Conservation (phyloP, 2,888 invertebrate genomes). For the Phortica magna region DNA sequence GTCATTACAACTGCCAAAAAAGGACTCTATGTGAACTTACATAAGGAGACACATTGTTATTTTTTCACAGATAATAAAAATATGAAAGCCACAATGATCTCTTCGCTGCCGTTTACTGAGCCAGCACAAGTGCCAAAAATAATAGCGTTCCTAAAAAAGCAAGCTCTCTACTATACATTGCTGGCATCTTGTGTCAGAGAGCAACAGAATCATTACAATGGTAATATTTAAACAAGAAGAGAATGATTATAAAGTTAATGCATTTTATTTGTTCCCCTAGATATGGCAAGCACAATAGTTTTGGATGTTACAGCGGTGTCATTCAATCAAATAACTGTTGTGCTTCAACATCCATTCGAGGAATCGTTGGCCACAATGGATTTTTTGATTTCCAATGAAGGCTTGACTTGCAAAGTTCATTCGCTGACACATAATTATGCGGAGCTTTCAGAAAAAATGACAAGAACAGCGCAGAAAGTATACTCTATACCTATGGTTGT, state of each 20-base stretch:
- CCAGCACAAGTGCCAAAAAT: slow-evolving; percentile 95
- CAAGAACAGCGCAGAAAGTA: slow-evolving; percentile 89
- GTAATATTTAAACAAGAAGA: slow-evolving; percentile 76
- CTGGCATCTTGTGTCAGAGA: slow-evolving; percentile 92
- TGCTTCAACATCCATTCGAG: slow-evolving; percentile 94
- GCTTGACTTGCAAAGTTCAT: slow-evolving; percentile 88
- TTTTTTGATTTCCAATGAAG: slow-evolving; percentile 89
- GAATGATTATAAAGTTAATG: too few species aligned
- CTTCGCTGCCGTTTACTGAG: slow-evolving; percentile 94
- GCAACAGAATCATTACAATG: slow-evolving; percentile 84
- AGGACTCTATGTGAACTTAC: slow-evolving; percentile 92
- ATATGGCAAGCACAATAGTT: slow-evolving; percentile 82
- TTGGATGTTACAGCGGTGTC: slow-evolving; percentile 95
- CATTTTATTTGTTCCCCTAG: slow-evolving; percentile 54
- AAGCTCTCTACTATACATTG: slow-evolving; percentile 93
- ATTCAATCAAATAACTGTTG: slow-evolving; percentile 92
- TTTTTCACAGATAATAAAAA: slow-evolving; percentile 91
- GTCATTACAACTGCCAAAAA: slow-evolving; percentile 86
- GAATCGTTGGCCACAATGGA: slow-evolving; percentile 96
- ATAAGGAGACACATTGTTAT: slow-evolving; percentile 96
- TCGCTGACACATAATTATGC: slow-evolving; percentile 80
- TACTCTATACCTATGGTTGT: slow-evolving; percentile 96
- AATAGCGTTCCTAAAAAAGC: slow-evolving; percentile 89
- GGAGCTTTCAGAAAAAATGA: slow-evolving; percentile 76
- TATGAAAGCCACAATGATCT: slow-evolving; percentile 80